Base-by-base conservation (phyloP, 92 coral and sea anemone species). In the Muricea muricata region DNA sequence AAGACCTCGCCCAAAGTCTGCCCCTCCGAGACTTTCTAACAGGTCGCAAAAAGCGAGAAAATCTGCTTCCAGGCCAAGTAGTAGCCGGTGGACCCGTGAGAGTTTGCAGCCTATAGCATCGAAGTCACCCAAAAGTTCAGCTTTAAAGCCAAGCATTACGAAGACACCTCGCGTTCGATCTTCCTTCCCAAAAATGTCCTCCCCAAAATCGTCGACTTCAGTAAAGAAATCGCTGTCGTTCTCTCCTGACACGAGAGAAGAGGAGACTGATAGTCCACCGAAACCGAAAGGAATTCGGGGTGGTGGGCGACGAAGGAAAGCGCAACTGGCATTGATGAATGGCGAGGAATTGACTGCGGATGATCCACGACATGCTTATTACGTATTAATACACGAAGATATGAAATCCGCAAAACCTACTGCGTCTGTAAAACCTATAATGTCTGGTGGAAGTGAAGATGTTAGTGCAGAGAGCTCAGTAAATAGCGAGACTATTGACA, bases 341-440 rank as follows among this genome's bases (percentile, higher is more conserved):
- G 71, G 71, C 1, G 83, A 78, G 33, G 71, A 33, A 55, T 39
- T 78, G 34, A 35, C 28, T 12, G 46, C 83, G 20, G 45, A 35
- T 58, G 58, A 78, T 37, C 83, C 83, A 12, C 68, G 26, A 30
- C 83, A 78, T 23, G 83, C 83, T 4, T 78, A 78, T 39, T 78
- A 78, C 54, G 63, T 78, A 23, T 78, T 78, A 34, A 78, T 78
- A 55, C 83, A 78, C 83, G 83, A 78, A 45, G 83, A 78, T 11
- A 30, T 56, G 54, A 78, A 78, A 39, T 56, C 83, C 1, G 93
- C 97, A 9, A 94, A 94, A 67, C 99, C 99, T 1, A 97, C 93
- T 50, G 99, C 99, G 0, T 97, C 99, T 7, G 99, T 97, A 21
- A 87, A 89, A 55, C 99, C 99, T n/a, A 97, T 97, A 89, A 74